Evolutionary conservation across 2,888 invertebrate species (phyloP), one percentile per base, ranked within the genome.

Genomic region (Megalurothrips usitatus): DNA sequence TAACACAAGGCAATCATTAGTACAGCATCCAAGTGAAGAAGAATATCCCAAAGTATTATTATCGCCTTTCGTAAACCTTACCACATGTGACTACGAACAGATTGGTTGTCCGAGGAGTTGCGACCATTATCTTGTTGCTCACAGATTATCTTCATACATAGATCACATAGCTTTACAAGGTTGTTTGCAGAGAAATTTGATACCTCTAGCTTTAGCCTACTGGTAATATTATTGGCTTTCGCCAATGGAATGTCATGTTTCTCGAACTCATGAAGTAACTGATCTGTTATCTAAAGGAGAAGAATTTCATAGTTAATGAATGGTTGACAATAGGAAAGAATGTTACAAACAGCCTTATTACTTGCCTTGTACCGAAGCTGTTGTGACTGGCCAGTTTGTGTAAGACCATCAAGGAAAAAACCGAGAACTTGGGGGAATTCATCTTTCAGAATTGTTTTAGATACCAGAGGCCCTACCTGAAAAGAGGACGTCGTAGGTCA

Each of bases 141-240:
- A 78, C 89, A 88, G 81, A 92, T 88, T 79, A 88, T 89, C 75
- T 89, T 88, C 1, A 90, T 84, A 84, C 91, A 92, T 84, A 89
- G 88, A 83, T 90, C 89, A 26, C 90, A 88, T 6, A 92, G 86
- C 84, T 89, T 88, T 4, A 90, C 86, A 0, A 92, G 85, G 83
- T 91, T 89, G n/a, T 87, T 84, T 12, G 88, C 86, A 4, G 89
- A 86, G 84, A 90, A 90, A 83, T 88, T 89, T 4, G 88, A 86
- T 80, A 91, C 88, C 80, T 90, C 89, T 47, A 87, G 84, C 43
- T 87, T 86, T 75, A 92, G 86, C 26, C 89, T 87, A 52, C 88
- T 88, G 11, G 68, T 75, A 75, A 75, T 26, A 12, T 10, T 12
- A 75, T 75, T 75, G 9, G 68, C 68, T 75, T 75, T 75, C 0